A percentile compares a stretch with the other conserved stretches of the same genome.
phyloP scores from a whole-genome alignment of 2,797 vertebrate genomes.

The Hydrolagus colliei region DNA sequence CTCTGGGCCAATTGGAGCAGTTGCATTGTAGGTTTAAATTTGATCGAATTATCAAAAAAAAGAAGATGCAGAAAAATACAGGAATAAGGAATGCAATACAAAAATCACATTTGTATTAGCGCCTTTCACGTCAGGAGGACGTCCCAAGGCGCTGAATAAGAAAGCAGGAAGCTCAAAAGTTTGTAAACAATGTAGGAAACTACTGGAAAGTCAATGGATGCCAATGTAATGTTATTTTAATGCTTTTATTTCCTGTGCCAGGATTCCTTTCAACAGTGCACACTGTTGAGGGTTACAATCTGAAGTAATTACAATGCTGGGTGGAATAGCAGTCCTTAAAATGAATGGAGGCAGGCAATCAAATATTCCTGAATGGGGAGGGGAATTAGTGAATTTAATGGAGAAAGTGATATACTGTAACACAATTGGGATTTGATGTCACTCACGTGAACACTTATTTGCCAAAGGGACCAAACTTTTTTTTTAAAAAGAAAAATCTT shows the following conservation, averaged over 20 bases:
- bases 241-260: slow-evolving; percentile 56
- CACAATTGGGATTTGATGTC: neutral
- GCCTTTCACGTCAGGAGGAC: no score
- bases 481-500: slow-evolving; percentile 11
- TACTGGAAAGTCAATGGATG: neutral
- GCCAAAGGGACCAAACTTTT: slow-evolving; percentile 81
- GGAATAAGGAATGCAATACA: neutral
- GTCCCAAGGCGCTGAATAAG: neutral
- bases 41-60: slow-evolving; percentile 14
- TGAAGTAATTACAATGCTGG: slow-evolving; percentile 7
- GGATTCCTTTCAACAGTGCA: slow-evolving; percentile 62
- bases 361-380: neutral
- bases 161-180: slow-evolving; percentile 16
- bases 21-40: slow-evolving; percentile 21
- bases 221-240: slow-evolving; percentile 29
- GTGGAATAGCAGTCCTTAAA: slow-evolving; percentile 26
- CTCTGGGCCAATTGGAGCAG: neutral
- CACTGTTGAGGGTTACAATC: slow-evolving; percentile 36
- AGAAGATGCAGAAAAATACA: slow-evolving; percentile 23
- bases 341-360: neutral
- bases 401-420: slow-evolving; percentile 14
- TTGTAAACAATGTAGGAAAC: slow-evolving; percentile 12
- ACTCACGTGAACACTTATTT: slow-evolving; percentile 64
- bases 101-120: no score
- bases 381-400: slow-evolving; percentile 15